Conservation (phyloP, 2,888 invertebrate genomes). For the Rhodophaea formosa region DNA sequence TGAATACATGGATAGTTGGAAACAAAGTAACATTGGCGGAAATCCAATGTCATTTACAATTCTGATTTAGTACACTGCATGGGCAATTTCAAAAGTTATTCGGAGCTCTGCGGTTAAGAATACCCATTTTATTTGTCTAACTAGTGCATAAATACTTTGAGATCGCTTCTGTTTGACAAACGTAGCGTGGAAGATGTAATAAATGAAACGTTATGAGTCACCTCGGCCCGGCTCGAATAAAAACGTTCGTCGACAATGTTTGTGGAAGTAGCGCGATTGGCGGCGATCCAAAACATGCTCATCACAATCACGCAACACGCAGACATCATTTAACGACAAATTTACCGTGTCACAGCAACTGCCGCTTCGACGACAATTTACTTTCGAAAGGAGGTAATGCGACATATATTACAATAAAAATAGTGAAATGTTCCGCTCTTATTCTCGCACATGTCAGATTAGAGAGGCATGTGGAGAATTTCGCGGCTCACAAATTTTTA, state of each 20-base stretch:
- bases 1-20: constrained; percentile 55
- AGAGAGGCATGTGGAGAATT: constrained; percentile 18
- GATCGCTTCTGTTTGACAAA: constrained; percentile 44
- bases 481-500: constrained; percentile 33
- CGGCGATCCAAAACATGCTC: constrained; percentile 56
- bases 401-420: constrained; percentile 33
- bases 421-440: constrained; percentile 28
- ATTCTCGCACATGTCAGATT: constrained; percentile 24
- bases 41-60: constrained; percentile 70
- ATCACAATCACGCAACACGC: constrained; percentile 61
- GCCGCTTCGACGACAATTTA: constrained; percentile 38
- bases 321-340: constrained; percentile 64
- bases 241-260: constrained; percentile 51
- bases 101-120: constrained; percentile 38
- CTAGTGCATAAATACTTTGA: constrained; percentile 33
- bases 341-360: constrained; percentile 51
- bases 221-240: constrained; percentile 38
- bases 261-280: constrained; percentile 57
- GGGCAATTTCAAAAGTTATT: constrained; percentile 57
- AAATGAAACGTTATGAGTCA: constrained; percentile 48
- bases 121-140: constrained; percentile 32
- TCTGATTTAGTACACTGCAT: constrained; percentile 63
- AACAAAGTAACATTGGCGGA: constrained; percentile 71
- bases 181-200: constrained; percentile 37
- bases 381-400: constrained; percentile 37